These are phyloP conservation scores for Physocephala rufipes DNA, from an alignment of 2,888 invertebrate species.

Conservation along the genomic window DNA sequence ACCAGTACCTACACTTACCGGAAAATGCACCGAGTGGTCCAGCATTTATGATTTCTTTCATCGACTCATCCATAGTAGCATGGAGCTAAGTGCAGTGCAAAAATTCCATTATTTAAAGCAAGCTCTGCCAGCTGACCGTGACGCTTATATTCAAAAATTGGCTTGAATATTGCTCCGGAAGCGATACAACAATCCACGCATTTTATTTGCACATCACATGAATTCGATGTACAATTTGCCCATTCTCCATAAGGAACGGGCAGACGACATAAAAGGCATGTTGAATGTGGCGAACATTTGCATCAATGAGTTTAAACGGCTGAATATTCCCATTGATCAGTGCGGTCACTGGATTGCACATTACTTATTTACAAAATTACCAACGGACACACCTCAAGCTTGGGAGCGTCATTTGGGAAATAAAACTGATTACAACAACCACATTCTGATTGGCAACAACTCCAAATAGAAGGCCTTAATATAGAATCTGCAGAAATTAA, in stretches of 20 bases:
- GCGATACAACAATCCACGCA: slow-evolving; percentile 29
- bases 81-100: slow-evolving; percentile 29
- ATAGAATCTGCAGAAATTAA: too few relatives aligned
- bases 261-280: slow-evolving; percentile 10
- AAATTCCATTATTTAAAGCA: slow-evolving; percentile 39
- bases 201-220: slow-evolving; percentile 33
- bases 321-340: background rate
- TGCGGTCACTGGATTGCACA: background rate
- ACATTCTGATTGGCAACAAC: too few relatives aligned
- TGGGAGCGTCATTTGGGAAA: background rate
- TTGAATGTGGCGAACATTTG: background rate
- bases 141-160: slow-evolving; percentile 30
- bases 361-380: background rate
- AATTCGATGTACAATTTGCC: slow-evolving; percentile 30
- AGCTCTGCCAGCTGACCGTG: slow-evolving; percentile 27
- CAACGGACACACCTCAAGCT: background rate
- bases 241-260: background rate
- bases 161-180: slow-evolving; percentile 26
- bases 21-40: slow-evolving; percentile 6
- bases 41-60: background rate
- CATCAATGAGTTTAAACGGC: background rate
- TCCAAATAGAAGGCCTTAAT: too few relatives aligned
- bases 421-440: background rate
- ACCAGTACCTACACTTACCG: background rate
- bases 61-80: background rate